Evolutionary conservation across 92 coral and sea anemone genomes (phyloP), one percentile per base, ranked within the genome.

Genomic region (Nematostella vectensis): DNA sequence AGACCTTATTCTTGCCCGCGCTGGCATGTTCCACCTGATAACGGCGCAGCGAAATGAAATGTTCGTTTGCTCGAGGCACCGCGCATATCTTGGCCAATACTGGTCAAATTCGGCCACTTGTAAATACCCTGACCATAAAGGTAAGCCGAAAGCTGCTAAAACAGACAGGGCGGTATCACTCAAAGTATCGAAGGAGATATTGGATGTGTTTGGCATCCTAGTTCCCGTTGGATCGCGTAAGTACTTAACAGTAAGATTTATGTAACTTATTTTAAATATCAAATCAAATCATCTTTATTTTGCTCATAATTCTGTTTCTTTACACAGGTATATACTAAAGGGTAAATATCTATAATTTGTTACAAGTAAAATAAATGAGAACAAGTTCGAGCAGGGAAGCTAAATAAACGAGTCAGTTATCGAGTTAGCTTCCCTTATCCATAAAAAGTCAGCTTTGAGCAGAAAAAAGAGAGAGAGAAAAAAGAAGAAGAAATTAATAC

Each of bases 171-270:
- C 61, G 36, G 55, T 63, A 49, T 54, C 61, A 22, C 30, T 71
- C 22, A 39, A 19, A 48, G 38, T 62, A n/a, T 56, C 65, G 50
- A 55, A 65, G 64, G 78, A 71, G 55, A 71, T 71, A 45, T 29
- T 31, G 56, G 63, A 63, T 55, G 21, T 71, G 49, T 71, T 71
- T 61, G 65, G 71, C 18, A 55, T 71, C 21, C 42, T 71, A 33
- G 64, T 71, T 71, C 78, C 78, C 25, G 57, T 71, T 29, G 71
- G 78, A 29, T 59, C 65, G 58, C 78, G 78, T 71, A 58, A 71
- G 78, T 71, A 44, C 42, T 53, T 39, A 54, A 36, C 59, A n/a
- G 27, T 2, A 27, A 27, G 23, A 30, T 30, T 30, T 23, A 48
- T 48, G 23, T 1, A 23, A 23, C 27, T 47, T 48, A 11, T 48